Percentiles rank a stretch among this genome's conserved stretches.
phyloP scores from a whole-genome alignment of 2,113 vertebrate species.

The Chunga burmeisteri region DNA sequence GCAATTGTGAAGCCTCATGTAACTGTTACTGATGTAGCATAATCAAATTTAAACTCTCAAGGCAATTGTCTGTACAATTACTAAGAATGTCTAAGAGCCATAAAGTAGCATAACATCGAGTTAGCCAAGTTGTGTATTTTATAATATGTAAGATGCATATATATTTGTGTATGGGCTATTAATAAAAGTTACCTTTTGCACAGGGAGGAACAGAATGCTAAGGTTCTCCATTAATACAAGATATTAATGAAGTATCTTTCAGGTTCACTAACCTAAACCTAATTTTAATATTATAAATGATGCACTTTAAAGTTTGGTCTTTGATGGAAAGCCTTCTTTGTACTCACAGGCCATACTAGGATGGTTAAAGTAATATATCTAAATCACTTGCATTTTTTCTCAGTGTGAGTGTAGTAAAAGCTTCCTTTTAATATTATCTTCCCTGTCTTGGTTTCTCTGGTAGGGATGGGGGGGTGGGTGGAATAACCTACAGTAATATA shows the following conservation, averaged over 20 bases:
- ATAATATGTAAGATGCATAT: background rate
- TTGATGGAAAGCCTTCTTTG: background rate
- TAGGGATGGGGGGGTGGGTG: background rate
- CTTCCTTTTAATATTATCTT: background rate
- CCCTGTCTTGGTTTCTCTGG: background rate
- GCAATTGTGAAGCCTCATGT: background rate
- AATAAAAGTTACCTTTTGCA: constrained; percentile 11
- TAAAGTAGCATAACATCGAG: background rate
- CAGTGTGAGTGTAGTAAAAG: background rate
- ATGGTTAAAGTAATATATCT: background rate
- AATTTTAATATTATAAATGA: background rate
- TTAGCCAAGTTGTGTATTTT: background rate
- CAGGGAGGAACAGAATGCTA: background rate
- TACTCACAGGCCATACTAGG: background rate
- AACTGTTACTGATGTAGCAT: background rate
- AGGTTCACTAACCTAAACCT: background rate
- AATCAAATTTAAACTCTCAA: constrained; percentile 16
- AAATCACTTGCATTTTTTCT: background rate
- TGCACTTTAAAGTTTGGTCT: background rate
- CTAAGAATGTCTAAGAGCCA: background rate
- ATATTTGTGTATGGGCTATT: background rate
- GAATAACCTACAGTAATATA: background rate
- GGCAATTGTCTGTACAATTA: background rate
- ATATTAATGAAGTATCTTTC: background rate
- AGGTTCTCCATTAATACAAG: background rate